These are phyloP conservation scores for Calephelis nemesis DNA, from an alignment of 1,140 invertebrate species.

Conservation along the genomic window DNA sequence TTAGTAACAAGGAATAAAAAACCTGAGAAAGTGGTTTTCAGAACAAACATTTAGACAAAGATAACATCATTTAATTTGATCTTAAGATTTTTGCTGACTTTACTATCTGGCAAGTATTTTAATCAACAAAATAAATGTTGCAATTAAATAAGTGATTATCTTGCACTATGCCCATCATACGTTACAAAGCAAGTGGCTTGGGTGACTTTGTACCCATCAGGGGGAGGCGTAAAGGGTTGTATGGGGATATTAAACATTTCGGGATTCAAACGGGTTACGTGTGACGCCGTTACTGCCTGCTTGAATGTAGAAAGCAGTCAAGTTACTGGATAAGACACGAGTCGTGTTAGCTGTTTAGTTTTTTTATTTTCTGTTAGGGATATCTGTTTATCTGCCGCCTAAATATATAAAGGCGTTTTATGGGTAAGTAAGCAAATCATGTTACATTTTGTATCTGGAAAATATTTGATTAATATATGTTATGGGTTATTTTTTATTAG, in stretches of 20 bases:
- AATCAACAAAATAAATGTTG: conserved; percentile 77
- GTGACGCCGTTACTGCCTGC: conserved; percentile 19
- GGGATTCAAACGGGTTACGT: conserved; percentile 39
- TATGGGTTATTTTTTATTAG: too few relatives aligned
- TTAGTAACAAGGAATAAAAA: too few relatives aligned
- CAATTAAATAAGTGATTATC: conserved; percentile 77
- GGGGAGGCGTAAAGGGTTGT: conserved; percentile 32
- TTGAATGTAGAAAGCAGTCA: not conserved
- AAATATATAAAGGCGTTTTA: too few relatives aligned
- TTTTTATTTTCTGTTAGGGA: too few relatives aligned
- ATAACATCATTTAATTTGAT: not conserved
- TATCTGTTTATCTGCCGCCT: too few relatives aligned
- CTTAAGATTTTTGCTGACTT: conserved; percentile 35
- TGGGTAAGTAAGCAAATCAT: too few relatives aligned
- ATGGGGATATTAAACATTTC: conserved; percentile 73
- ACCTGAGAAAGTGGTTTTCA: too few relatives aligned
- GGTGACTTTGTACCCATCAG: conserved; percentile 28
- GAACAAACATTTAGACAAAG: too few relatives aligned
- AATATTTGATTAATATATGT: too few relatives aligned
- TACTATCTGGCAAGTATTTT: conserved; percentile 62
- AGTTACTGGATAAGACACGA: conserved; percentile 16
- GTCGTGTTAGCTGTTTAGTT: too few relatives aligned
- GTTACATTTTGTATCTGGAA: too few relatives aligned
- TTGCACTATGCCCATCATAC: conserved; percentile 71
- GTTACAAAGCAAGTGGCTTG: conserved; percentile 60